Conservation (phyloP, 2,113 vertebrate species). For the Corythornis vintsioides region DNA sequence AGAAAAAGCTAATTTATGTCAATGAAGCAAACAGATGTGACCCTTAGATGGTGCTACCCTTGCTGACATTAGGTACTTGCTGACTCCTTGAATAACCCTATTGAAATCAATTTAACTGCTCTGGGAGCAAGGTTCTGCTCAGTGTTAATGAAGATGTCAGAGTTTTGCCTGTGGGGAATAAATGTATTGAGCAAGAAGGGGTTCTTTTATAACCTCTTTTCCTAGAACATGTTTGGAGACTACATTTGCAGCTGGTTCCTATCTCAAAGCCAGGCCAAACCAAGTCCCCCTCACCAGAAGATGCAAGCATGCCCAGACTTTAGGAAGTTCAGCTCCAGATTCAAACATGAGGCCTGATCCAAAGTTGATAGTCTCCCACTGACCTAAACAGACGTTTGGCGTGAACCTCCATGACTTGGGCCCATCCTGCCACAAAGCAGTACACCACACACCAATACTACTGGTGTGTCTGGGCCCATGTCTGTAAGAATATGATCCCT, state of each 20-base stretch:
- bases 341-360: not conserved
- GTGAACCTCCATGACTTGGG: not conserved
- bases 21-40: slow-evolving; percentile 26
- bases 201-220: slow-evolving; percentile 58
- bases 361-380: slow-evolving; percentile 11
- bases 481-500: not conserved
- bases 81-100: slow-evolving; percentile 31
- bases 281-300: slow-evolving; percentile 26
- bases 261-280: slow-evolving; percentile 50
- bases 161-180: not conserved
- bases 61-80: slow-evolving; percentile 26
- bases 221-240: slow-evolving; percentile 54
- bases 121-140: slow-evolving; percentile 3
- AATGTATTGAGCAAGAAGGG: slow-evolving; percentile 48
- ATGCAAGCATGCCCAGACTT: slow-evolving; percentile 11
- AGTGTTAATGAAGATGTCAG: slow-evolving; percentile 50
- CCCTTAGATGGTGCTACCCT: slow-evolving; percentile 31
- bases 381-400: slow-evolving; percentile 20
- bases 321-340: slow-evolving; percentile 18
- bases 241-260: slow-evolving; percentile 59
- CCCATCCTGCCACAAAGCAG: not conserved
- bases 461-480: not conserved
- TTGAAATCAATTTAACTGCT: not conserved
- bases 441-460: not conserved
- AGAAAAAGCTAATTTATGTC: not conserved